Evolutionary conservation across 2,888 invertebrate species (phyloP), one percentile per base, ranked within the genome.

Genomic region (Mythimna vitellina): DNA sequence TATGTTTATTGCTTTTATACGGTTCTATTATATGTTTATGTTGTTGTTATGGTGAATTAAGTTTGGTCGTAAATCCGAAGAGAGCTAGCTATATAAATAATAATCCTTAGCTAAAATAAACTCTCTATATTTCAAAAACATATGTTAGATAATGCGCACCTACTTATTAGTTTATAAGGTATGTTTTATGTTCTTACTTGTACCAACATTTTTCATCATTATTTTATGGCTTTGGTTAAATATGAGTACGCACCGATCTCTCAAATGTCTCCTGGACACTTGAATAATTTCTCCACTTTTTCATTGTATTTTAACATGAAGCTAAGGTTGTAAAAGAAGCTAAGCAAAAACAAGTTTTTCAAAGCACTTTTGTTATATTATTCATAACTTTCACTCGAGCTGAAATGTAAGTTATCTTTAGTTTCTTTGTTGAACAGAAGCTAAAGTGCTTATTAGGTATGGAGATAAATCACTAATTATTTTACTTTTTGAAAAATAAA

Each of bases 1-100:
- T 81, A 73, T 73, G 70, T 73, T 79, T 72, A 70, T 65, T 65
- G 32, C 51, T n/a, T 14, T 63, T 70, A 65, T 61, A 63, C 65
- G 32, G 42, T 73, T 60, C 29, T 17, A 70, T 70, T 60, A 35
- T 7, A 38, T 51, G 61, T 74, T 61, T 66, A 66, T 63, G 64
- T 49, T 22, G 42, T n/a, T 64, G 42, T 66, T 61, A 71, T 80
- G 56, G 38, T 17, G 53, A 25, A 35, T n/a, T 54, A 35, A 14
- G 54, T 51, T 64, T n/a, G 38, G 42, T 65, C 54, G 22, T 14
- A 38, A 77, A 22, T 53, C 12, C 0, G 17, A 54, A 22, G 12
- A 32, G 29, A 53, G 42, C 9, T 51, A 53, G 42, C 9, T 51
- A 7, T 46, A 46, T 46, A 46, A 46, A 46, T 46, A 46, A 46